Percentiles rank a stretch among this genome's conserved stretches.
Evolutionary conservation across 2,888 invertebrate genomes (phyloP).

Genomic region (Cryptophagus acutangulus): DNA sequence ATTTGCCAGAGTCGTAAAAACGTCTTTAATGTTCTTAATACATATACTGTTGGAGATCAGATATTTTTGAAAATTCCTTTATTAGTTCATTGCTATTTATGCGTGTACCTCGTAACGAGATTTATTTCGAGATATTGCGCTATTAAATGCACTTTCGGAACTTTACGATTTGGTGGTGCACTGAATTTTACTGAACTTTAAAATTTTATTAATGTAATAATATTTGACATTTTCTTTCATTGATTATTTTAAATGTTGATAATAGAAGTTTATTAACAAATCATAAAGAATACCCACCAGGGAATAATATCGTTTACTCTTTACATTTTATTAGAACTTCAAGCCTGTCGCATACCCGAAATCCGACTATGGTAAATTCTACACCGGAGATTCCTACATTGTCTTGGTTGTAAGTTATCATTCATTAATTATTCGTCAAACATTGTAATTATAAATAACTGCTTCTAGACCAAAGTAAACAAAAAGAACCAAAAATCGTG

Average conservation of each 20-base stretch:
- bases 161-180: too few relatives aligned
- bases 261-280: slow-evolving; percentile 1
- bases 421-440: too few relatives aligned
- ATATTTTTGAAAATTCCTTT: too few relatives aligned
- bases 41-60: too few relatives aligned
- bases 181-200: slow-evolving; percentile 7
- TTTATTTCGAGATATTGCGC: too few relatives aligned
- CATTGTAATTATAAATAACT: slow-evolving; percentile 6
- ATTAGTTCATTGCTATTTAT: too few relatives aligned
- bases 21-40: too few relatives aligned
- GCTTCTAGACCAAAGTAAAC: slow-evolving; percentile 60
- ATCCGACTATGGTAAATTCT: slow-evolving; percentile 75
- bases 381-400: slow-evolving; percentile 82
- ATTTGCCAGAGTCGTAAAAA: too few relatives aligned
- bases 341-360: slow-evolving; percentile 69
- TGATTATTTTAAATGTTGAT: slow-evolving; percentile 9
- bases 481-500: slow-evolving; percentile 63
- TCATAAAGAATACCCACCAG: neutral
- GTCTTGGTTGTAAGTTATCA: slow-evolving; percentile 67
- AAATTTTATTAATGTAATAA: too few relatives aligned
- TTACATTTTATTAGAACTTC: slow-evolving; percentile 57
- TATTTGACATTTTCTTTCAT: slow-evolving; percentile 9
- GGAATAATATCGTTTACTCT: neutral
- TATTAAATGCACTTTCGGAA: too few relatives aligned
- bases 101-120: too few relatives aligned